Percentiles rank a stretch among this genome's conserved stretches.
phyloP scores from a whole-genome alignment of 2,113 vertebrate species.

The Malurus alboscapulatus region DNA sequence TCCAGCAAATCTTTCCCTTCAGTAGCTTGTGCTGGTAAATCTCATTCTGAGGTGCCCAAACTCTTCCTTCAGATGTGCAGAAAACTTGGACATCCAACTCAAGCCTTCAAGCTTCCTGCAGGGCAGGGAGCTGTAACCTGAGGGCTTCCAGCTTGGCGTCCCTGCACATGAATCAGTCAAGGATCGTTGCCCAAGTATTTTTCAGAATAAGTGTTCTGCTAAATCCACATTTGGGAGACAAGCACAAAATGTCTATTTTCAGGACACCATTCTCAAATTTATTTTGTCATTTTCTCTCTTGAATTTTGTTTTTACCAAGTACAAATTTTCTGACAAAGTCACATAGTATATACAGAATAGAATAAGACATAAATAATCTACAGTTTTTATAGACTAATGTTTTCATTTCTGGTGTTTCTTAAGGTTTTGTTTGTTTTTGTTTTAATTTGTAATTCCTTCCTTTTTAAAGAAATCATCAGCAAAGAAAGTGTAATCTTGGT shows the following conservation, averaged over 20 bases:
- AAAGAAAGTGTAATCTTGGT: neutral
- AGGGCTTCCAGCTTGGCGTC: neutral
- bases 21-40: neutral
- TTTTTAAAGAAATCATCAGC: neutral
- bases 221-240: neutral
- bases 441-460: neutral
- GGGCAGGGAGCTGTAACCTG: neutral
- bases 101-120: neutral
- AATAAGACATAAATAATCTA: neutral
- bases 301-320: neutral
- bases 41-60: neutral
- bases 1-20: neutral
- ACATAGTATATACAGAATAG: neutral
- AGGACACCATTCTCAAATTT: neutral
- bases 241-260: neutral
- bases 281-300: neutral
- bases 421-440: no score
- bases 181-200: rapidly evolving
- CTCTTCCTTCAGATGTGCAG: neutral
- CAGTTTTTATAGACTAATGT: neutral
- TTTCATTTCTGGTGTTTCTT: neutral
- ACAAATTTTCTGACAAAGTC: slow-evolving; percentile 1
- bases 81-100: neutral
- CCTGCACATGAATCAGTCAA: neutral
- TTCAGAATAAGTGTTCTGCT: neutral